A percentile compares a stretch with the other conserved stretches of the same genome.
These are phyloP conservation scores for Leptinotarsa peninsularis DNA, from an alignment of 2,888 invertebrate species.

Conservation along the genomic window DNA sequence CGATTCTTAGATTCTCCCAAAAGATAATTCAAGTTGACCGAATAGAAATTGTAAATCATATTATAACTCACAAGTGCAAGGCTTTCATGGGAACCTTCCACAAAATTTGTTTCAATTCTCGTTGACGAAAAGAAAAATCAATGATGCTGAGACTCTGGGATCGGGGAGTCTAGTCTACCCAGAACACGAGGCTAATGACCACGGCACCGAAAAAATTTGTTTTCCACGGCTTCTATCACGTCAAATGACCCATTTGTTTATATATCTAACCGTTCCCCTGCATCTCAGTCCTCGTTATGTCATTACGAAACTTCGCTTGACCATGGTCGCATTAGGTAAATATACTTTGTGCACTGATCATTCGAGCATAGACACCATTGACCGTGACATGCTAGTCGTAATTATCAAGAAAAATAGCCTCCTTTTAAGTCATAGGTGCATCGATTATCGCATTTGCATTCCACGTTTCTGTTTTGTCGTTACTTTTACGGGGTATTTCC, in stretches of 20 bases:
- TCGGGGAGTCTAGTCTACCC: too few species aligned
- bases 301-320: slow-evolving; percentile 43
- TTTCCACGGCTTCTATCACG: background rate
- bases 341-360: slow-evolving; percentile 50
- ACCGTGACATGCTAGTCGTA: slow-evolving; percentile 61
- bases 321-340: slow-evolving; percentile 58
- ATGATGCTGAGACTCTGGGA: too few species aligned
- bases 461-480: slow-evolving; percentile 2
- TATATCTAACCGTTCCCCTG: slow-evolving; percentile 1
- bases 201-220: too few species aligned
- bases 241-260: slow-evolving; percentile 4
- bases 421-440: slow-evolving; percentile 32
- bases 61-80: too few species aligned
- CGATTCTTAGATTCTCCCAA: too few species aligned
- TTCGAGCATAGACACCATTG: slow-evolving; percentile 58
- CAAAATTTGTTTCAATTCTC: too few species aligned
- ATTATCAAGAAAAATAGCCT: slow-evolving; percentile 37
- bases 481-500: slow-evolving; percentile 3
- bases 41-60: too few species aligned
- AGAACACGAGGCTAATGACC: too few species aligned
- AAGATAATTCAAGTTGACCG: too few species aligned
- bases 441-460: slow-evolving; percentile 31
- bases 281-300: slow-evolving; percentile 40
- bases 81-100: too few species aligned
- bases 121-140: too few species aligned